Percentiles rank a stretch among this genome's conserved stretches.
Conservation (phyloP, 2,797 vertebrate species). For the Chloroceryle amazona region DNA sequence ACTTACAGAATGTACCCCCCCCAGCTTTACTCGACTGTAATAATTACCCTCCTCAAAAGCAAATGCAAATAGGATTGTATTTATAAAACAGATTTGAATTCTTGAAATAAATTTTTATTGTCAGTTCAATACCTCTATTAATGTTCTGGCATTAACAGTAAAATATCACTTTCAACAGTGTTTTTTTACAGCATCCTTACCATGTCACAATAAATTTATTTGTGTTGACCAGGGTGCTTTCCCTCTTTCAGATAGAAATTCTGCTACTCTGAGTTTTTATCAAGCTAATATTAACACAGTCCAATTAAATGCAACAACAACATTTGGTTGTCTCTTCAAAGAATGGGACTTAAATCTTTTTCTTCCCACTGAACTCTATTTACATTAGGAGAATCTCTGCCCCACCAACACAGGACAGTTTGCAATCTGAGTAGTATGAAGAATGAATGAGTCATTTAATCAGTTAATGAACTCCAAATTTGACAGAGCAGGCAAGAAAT, state of each 20-base stretch:
- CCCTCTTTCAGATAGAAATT: neutral
- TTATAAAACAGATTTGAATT: neutral
- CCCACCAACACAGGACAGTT: neutral
- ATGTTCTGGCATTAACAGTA: neutral
- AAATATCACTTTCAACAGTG: neutral
- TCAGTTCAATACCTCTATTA: neutral
- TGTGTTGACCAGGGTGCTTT: neutral
- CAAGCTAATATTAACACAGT: neutral
- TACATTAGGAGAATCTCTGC: neutral
- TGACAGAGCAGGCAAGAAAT: neutral
- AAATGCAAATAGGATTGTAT: neutral
- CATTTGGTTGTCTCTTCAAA: neutral
- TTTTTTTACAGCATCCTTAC: neutral
- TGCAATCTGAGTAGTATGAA: neutral
- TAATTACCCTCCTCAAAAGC: neutral
- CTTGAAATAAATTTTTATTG: neutral
- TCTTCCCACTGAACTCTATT: neutral
- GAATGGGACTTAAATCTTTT: neutral
- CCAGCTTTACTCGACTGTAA: neutral
- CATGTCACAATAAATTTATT: neutral
- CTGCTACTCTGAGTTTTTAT: neutral
- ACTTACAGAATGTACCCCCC: neutral
- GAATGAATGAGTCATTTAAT: neutral
- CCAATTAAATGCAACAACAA: neutral
- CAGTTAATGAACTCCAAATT: neutral